phyloP scores from a whole-genome alignment of 2,888 invertebrate species.

The Heteropelma amictum region DNA sequence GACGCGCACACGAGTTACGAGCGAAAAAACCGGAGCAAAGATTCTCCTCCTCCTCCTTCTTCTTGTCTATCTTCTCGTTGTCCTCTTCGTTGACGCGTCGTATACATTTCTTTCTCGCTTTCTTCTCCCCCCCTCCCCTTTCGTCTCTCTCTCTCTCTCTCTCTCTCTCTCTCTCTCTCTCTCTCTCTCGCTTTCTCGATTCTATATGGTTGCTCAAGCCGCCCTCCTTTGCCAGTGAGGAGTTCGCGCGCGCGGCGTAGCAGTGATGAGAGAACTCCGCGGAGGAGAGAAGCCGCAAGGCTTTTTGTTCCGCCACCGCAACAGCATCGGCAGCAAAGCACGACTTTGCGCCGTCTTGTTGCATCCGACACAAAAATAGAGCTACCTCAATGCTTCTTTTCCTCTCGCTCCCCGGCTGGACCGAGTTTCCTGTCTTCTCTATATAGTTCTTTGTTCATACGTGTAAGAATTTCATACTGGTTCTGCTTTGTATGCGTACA shows the following conservation, averaged over 20 bases:
- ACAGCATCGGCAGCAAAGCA: constrained; percentile 57
- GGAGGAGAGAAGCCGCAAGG: constrained; percentile 72
- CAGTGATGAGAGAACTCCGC: constrained; percentile 60
- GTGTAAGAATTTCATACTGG: too few species aligned
- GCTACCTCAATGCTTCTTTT: constrained; percentile 57
- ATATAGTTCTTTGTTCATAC: too few species aligned
- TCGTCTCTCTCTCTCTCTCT: constrained; percentile 35
- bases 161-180: constrained; percentile 2
- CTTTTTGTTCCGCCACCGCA: constrained; percentile 75
- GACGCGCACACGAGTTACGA: constrained; percentile 65
- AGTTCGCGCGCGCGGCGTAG: constrained; percentile 49
- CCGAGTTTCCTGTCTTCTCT: constrained; percentile 22
- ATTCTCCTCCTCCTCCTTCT: constrained; percentile 1
- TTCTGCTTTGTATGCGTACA: neutral
- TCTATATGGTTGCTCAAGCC: constrained; percentile 11
- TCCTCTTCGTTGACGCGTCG: constrained; percentile 48
- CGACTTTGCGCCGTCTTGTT: constrained; percentile 49
- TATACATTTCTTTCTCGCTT: constrained; percentile 36
- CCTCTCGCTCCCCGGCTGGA: constrained; percentile 1
- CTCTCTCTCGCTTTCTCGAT: constrained; percentile 26
- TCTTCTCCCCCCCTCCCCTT: constrained; percentile 19
- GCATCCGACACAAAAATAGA: constrained; percentile 75
- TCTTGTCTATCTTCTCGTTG: neutral
- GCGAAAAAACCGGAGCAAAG: constrained; percentile 51
- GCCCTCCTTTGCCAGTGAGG: constrained; percentile 48